Evolutionary conservation across 2,888 invertebrate species (phyloP).

Genomic region (Unio delphinus): DNA sequence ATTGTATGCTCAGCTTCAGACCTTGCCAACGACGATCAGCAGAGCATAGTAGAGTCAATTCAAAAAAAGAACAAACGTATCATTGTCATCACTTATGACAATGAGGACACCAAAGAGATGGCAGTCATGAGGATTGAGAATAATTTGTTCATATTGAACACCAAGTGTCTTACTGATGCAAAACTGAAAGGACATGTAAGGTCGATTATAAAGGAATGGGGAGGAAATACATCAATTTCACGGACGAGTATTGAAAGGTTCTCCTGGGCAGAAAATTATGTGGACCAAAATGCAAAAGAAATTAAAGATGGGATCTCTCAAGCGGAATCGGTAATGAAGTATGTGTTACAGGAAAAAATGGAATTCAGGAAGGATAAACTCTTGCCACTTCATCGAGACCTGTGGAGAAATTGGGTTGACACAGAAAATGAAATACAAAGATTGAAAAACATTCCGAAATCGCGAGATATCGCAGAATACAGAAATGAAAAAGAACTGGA

Average conservation of each 20-base stretch:
- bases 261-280: not conserved
- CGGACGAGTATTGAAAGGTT: not conserved
- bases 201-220: not conserved
- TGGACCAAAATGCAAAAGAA: not conserved
- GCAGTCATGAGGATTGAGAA: too few relatives aligned
- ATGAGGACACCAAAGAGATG: too few relatives aligned
- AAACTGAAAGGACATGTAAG: not conserved
- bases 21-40: too few relatives aligned
- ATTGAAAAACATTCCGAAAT: too few relatives aligned
- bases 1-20: not conserved
- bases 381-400: conserved; percentile 8
- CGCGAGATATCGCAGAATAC: too few relatives aligned
- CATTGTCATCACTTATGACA: too few relatives aligned
- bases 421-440: conserved; percentile 2
- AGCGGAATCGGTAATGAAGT: not conserved
- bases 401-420: conserved; percentile 8
- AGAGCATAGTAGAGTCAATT: too few relatives aligned
- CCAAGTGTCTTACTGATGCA: too few relatives aligned
- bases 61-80: too few relatives aligned
- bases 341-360: too few relatives aligned
- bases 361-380: not conserved
- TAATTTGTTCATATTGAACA: too few relatives aligned
- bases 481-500: too few relatives aligned
- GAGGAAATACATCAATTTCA: not conserved
- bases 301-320: not conserved